phyloP scores from a whole-genome alignment of 2,113 vertebrate species.

The Campylomormyrus numenius region DNA sequence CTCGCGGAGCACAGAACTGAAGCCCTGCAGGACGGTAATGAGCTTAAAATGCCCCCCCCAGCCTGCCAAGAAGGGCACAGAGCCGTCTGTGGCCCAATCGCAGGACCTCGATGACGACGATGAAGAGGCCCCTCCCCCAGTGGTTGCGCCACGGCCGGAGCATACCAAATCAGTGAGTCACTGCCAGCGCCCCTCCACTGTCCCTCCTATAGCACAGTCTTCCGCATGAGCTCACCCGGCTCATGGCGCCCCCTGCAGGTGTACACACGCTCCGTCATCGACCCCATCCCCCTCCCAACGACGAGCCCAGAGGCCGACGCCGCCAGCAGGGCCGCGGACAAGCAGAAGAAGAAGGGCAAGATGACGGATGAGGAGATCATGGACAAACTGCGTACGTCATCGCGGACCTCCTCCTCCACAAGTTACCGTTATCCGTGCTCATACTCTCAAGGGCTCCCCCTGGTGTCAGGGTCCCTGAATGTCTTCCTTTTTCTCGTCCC shows the following conservation, averaged over 20 bases:
- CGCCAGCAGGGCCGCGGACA: slow-evolving; percentile 72
- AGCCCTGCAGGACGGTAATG: neutral
- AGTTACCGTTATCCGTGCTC: neutral
- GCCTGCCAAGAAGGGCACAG: slow-evolving; percentile 79
- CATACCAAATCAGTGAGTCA: slow-evolving; percentile 90
- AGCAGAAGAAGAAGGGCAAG: slow-evolving; percentile 91
- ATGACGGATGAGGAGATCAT: slow-evolving; percentile 98
- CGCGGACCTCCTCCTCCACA: neutral
- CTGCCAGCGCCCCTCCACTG: neutral
- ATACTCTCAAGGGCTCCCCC: neutral
- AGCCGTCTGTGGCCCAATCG: slow-evolving; percentile 63
- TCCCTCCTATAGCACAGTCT: neutral
- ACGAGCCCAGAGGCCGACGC: slow-evolving; percentile 66
- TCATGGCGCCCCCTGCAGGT: slow-evolving; percentile 53
- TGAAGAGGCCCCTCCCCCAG: slow-evolving; percentile 74
- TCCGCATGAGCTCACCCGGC: neutral
- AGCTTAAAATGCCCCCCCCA: slow-evolving; percentile 35
- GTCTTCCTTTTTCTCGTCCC: neutral
- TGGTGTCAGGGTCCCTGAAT: neutral
- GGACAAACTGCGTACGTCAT: slow-evolving; percentile 85
- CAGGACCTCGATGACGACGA: slow-evolving; percentile 70
- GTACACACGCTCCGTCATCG: slow-evolving; percentile 90
- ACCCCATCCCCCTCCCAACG: slow-evolving; percentile 77
- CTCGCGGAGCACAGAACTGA: neutral
- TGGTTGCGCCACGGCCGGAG: slow-evolving; percentile 87